These are phyloP conservation scores for Meghimatium bilineatum DNA, from an alignment of 2,888 invertebrate species.

Conservation along the genomic window DNA sequence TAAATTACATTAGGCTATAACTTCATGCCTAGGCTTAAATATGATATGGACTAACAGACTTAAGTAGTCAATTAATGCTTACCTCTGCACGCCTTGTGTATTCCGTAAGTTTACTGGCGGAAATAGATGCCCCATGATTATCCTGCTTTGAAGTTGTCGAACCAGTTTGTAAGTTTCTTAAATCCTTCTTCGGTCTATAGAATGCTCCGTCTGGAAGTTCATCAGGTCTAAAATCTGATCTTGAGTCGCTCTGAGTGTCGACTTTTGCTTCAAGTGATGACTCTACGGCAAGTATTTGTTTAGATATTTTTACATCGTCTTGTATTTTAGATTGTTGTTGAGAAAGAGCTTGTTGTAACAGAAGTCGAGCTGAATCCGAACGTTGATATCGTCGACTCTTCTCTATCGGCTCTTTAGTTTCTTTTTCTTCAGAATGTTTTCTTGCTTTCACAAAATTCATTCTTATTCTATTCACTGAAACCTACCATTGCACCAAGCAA, in stretches of 20 bases:
- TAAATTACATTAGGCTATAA: too few relatives aligned
- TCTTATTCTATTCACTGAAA: not conserved
- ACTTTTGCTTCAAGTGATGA: not conserved
- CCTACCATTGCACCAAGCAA: not conserved
- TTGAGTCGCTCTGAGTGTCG: not conserved
- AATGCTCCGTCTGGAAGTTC: constrained; percentile 53
- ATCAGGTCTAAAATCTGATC: constrained; percentile 48
- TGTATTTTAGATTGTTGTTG: constrained; percentile 6
- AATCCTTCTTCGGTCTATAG: constrained; percentile 50
- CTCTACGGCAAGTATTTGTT: not conserved
- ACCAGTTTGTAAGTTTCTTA: constrained; percentile 12
- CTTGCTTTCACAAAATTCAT: constrained; percentile 55
- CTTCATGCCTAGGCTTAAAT: too few relatives aligned
- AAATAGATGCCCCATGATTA: too few relatives aligned
- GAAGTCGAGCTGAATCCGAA: constrained; percentile 50
- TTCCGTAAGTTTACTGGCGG: not conserved
- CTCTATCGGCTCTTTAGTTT: constrained; percentile 43
- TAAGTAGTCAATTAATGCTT: too few relatives aligned
- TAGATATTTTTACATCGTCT: constrained; percentile 13
- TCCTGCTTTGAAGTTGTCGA: not conserved
- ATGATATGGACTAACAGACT: too few relatives aligned
- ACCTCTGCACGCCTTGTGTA: not conserved
- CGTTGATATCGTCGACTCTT: constrained; percentile 49
- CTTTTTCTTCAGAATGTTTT: constrained; percentile 51
- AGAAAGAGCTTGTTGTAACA: constrained; percentile 47